Evolutionary conservation across 1,140 invertebrate species (phyloP).

Genomic region (Telenomus remus): DNA sequence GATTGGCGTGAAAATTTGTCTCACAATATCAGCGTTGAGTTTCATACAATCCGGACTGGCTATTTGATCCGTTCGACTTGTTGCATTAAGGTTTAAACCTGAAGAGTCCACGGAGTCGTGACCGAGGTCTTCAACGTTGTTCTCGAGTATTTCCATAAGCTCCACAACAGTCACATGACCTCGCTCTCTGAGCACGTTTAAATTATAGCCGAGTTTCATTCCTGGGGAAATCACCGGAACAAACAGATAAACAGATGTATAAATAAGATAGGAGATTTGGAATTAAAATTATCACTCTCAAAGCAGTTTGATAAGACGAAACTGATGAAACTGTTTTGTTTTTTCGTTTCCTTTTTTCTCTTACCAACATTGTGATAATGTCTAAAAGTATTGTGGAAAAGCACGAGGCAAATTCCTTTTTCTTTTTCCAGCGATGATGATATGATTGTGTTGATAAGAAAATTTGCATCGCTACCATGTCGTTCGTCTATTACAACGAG

Average conservation of each 20-base stretch:
- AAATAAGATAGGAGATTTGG: background rate
- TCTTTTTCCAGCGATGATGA: conserved; percentile 77
- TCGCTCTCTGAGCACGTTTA: conserved; percentile 77
- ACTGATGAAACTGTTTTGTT: background rate
- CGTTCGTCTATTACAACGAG: conserved; percentile 81
- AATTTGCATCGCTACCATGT: conserved; percentile 81
- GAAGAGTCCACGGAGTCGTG: conserved; percentile 62
- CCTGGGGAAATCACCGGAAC: conserved; percentile 60
- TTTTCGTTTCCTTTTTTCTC: background rate
- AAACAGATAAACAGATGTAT: background rate
- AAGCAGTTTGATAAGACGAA: background rate
- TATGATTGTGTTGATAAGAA: conserved; percentile 80
- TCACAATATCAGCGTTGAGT: conserved; percentile 67
- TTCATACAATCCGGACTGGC: conserved; percentile 62
- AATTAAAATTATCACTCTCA: too few species aligned
- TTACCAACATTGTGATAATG: conserved; percentile 82
- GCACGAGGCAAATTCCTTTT: conserved; percentile 78
- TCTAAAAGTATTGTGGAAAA: conserved; percentile 81
- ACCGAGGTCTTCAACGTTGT: conserved; percentile 65
- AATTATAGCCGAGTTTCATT: conserved; percentile 83
- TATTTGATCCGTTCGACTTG: conserved; percentile 55
- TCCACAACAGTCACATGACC: conserved; percentile 77
- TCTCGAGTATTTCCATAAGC: conserved; percentile 75
- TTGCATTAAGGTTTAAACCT: conserved; percentile 60
- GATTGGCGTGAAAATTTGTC: conserved; percentile 61